These are phyloP conservation scores for Eutolmus rufibarbis DNA, from an alignment of 2,888 invertebrate genomes.

Conservation along the genomic window DNA sequence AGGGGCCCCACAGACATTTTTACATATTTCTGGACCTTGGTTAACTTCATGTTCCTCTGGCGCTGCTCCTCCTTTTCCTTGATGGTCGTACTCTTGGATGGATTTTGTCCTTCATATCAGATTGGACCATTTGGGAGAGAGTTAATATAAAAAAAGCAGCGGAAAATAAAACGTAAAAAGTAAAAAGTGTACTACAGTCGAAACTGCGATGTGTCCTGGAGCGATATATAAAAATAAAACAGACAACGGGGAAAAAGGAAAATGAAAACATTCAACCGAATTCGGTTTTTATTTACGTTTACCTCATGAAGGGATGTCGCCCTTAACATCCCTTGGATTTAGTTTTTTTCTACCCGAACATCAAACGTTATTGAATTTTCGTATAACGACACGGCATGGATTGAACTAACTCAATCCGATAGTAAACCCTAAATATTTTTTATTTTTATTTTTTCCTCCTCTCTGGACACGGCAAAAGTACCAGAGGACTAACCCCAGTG, in stretches of 20 bases:
- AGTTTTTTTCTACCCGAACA: background rate
- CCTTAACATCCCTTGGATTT: background rate
- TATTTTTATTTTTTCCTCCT: background rate
- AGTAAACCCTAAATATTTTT: background rate
- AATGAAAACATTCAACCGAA: constrained; percentile 9
- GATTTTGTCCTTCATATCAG: constrained; percentile 19
- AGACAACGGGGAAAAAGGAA: background rate
- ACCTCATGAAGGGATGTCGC: background rate
- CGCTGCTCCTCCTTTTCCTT: background rate
- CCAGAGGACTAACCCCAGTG: background rate
- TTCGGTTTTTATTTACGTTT: background rate
- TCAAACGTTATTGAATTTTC: constrained; percentile 29
- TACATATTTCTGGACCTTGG: background rate
- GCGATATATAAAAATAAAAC: background rate
- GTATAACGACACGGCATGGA: constrained; percentile 14
- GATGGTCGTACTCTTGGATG: background rate
- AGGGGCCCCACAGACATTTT: background rate
- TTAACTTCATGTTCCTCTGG: background rate
- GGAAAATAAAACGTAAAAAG: background rate
- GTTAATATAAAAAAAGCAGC: constrained; percentile 7
- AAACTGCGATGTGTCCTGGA: background rate
- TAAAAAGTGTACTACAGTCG: background rate
- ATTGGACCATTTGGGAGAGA: background rate
- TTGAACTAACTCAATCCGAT: constrained; percentile 34
- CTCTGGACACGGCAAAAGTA: background rate